phyloP scores from a whole-genome alignment of 2,113 vertebrate genomes.

The Notarius quadriscutis region DNA sequence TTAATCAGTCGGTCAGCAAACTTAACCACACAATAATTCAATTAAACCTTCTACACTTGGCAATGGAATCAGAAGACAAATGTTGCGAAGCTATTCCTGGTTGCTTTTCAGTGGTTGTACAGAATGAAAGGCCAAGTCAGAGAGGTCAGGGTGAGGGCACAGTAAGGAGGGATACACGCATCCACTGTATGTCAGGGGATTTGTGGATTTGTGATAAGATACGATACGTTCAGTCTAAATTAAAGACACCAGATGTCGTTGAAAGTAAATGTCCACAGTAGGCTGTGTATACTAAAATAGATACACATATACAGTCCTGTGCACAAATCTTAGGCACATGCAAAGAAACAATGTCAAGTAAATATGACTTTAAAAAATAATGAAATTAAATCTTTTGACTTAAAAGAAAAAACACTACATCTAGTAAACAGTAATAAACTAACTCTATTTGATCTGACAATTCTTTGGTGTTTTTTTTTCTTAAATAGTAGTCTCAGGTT shows the following conservation, averaged over 20 bases:
- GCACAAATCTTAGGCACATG: too few relatives aligned
- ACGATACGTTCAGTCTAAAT: background rate
- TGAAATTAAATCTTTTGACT: too few relatives aligned
- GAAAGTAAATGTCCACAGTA: background rate
- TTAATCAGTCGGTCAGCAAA: conserved; percentile 8
- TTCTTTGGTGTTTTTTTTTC: too few relatives aligned
- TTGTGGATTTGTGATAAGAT: background rate
- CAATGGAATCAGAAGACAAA: conserved; percentile 11
- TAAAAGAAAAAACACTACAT: too few relatives aligned
- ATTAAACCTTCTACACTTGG: conserved; percentile 25
- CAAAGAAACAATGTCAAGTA: too few relatives aligned
- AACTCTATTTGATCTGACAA: too few relatives aligned
- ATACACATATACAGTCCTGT: background rate
- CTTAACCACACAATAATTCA: conserved; percentile 29
- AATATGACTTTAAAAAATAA: too few relatives aligned
- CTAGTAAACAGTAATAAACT: too few relatives aligned
- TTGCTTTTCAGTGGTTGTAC: conserved; percentile 13
- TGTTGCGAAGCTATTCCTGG: conserved; percentile 8
- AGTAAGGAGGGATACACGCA: background rate
- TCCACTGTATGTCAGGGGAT: background rate
- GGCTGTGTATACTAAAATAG: background rate
- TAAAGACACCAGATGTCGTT: background rate
- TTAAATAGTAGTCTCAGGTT: too few relatives aligned
- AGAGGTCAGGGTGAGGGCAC: background rate
- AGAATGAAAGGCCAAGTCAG: background rate